Evolutionary conservation across 2,113 vertebrate species (phyloP).

Genomic region (Pitta sordida): DNA sequence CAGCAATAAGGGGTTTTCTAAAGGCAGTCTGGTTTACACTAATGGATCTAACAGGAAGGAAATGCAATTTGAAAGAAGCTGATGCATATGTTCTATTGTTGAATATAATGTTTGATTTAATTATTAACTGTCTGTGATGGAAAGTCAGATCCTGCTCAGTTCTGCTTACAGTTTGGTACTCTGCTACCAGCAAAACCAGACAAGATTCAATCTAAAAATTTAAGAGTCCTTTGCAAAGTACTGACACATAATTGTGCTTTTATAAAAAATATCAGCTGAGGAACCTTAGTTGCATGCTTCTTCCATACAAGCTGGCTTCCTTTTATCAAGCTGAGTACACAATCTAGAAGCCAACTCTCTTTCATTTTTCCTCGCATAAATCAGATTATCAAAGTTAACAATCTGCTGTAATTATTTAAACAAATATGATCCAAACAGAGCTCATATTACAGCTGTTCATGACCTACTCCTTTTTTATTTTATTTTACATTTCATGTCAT

Average conservation of each 20-base stretch:
- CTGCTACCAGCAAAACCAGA: conserved; percentile 70
- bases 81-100: conserved; percentile 92
- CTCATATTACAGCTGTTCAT: not conserved
- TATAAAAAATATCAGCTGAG: conserved; percentile 65
- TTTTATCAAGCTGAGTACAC: conserved; percentile 26
- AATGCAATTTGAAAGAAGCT: conserved; percentile 95
- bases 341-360: not conserved
- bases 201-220: conserved; percentile 48
- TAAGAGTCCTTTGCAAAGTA: conserved; percentile 63
- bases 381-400: not conserved
- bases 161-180: conserved; percentile 66
- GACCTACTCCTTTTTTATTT: not conserved
- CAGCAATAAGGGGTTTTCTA: conserved; percentile 86
- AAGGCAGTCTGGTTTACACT: conserved; percentile 88
- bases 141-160: conserved; percentile 76
- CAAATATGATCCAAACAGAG: not conserved
- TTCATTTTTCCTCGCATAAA: not conserved
- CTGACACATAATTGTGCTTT: conserved; percentile 59
- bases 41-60: conserved; percentile 93
- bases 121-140: conserved; percentile 91
- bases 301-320: conserved; percentile 4
- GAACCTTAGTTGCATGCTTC: conserved; percentile 18
- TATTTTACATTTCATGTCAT: not conserved
- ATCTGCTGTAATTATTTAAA: not conserved
- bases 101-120: conserved; percentile 93